These are phyloP conservation scores for Microctonus hyperodae DNA, from an alignment of 2,888 invertebrate genomes.

Conservation along the genomic window DNA sequence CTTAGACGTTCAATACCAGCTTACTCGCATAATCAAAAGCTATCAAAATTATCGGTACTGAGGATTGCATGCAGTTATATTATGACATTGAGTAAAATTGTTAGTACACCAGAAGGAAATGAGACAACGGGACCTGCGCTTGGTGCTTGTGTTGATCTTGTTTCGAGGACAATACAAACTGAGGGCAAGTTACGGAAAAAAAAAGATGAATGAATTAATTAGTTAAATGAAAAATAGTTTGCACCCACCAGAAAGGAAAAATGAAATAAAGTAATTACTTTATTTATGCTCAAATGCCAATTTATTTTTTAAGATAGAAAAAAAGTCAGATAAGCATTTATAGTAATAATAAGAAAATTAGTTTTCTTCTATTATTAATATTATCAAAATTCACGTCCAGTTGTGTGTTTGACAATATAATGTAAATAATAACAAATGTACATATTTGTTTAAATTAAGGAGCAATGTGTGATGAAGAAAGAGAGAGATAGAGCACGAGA, in stretches of 20 bases:
- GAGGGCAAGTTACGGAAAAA: slow-evolving; percentile 89
- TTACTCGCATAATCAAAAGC: slow-evolving; percentile 91
- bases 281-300: slow-evolving; percentile 24
- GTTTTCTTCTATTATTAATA: neutral
- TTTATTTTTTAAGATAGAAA: neutral
- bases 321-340: neutral
- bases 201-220: slow-evolving; percentile 73
- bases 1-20: slow-evolving; percentile 85
- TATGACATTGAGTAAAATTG: slow-evolving; percentile 80
- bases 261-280: neutral
- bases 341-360: neutral
- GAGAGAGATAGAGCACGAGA: neutral
- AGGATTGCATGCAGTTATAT: slow-evolving; percentile 95
- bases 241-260: slow-evolving; percentile 19
- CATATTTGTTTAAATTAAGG: neutral
- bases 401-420: slow-evolving; percentile 4
- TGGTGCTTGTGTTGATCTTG: slow-evolving; percentile 81
- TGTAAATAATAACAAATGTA: neutral
- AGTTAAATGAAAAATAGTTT: slow-evolving; percentile 21
- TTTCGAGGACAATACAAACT: slow-evolving; percentile 91
- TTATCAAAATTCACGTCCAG: neutral
- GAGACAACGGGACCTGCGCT: slow-evolving; percentile 72
- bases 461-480: neutral
- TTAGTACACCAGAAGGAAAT: slow-evolving; percentile 65
- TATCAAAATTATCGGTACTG: slow-evolving; percentile 90